Conservation (phyloP, 37 sponge, comb jelly and placozoan genomes). For the Theonella swinhoei region DNA sequence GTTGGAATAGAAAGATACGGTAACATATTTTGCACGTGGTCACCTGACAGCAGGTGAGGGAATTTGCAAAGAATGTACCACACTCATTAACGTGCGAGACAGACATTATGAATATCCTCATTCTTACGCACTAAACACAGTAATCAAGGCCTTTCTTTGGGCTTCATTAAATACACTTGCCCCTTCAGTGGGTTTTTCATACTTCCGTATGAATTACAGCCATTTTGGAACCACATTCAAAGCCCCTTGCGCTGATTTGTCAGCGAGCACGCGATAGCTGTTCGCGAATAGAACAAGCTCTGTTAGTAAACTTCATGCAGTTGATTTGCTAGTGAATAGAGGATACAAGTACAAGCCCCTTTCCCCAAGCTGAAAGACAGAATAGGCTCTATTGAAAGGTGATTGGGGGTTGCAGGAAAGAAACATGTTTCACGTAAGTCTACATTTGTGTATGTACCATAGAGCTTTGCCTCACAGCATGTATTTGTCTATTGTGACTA, state of each 20-base stretch:
- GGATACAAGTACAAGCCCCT: not conserved
- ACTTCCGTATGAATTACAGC: not conserved
- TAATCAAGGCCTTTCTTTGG: not conserved
- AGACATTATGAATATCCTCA: not conserved
- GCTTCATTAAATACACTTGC: not conserved
- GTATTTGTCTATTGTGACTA: not conserved
- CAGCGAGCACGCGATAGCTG: not conserved
- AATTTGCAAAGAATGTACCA: not conserved
- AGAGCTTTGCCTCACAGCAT: not conserved
- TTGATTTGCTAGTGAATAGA: not conserved
- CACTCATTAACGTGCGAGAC: not conserved
- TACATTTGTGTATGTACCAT: not conserved
- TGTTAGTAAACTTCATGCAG: not conserved
- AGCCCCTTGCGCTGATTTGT: not conserved
- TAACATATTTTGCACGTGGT: conserved; percentile 39
- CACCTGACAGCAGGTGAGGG: conserved; percentile 69
- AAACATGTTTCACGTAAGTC: conserved; percentile 14
- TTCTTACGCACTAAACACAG: not conserved
- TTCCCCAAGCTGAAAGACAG: not conserved
- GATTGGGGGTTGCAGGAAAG: not conserved
- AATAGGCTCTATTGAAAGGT: not conserved
- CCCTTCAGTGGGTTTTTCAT: not conserved
- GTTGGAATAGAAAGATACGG: conserved; percentile 4
- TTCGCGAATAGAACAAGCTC: not conserved
- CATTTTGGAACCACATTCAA: not conserved